A percentile compares a stretch with the other conserved stretches of the same genome.
Evolutionary conservation across 2,113 vertebrate species (phyloP).

Genomic region (Micromys minutus): DNA sequence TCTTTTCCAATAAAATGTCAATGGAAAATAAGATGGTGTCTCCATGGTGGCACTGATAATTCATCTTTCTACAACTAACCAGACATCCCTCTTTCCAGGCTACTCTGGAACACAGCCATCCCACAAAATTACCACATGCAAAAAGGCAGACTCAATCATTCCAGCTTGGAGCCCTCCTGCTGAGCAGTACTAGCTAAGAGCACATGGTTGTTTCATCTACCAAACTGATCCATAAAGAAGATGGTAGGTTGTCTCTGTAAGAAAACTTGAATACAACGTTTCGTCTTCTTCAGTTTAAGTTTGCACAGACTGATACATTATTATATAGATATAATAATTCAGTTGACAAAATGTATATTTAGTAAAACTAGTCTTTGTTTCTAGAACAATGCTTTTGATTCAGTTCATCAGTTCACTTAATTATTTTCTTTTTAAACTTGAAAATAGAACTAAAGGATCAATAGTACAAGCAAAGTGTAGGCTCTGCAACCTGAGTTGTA

Average conservation of each 20-base stretch:
- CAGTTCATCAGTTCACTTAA: neutral
- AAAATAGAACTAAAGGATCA: neutral
- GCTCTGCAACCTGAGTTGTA: neutral
- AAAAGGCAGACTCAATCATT: neutral
- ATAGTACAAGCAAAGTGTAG: neutral
- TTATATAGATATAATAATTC: neutral
- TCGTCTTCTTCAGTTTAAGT: no score
- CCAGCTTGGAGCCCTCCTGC: neutral
- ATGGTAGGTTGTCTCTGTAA: fast-evolving
- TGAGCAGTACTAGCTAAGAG: neutral
- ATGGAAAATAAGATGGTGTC: neutral
- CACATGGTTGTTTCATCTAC: neutral
- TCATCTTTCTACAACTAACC: neutral
- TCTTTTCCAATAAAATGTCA: neutral
- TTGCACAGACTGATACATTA: neutral
- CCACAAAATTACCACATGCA: neutral
- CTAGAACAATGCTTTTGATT: neutral
- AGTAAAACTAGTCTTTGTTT: neutral
- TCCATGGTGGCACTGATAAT: neutral
- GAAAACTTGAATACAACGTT: no score
- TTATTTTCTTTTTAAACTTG: neutral
- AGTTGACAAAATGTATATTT: neutral
- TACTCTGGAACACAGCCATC: neutral
- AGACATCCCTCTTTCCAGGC: neutral
- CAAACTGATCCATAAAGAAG: fast-evolving